These are phyloP conservation scores for Protobothrops flavoviridis DNA, from an alignment of 2,113 vertebrate genomes.

Conservation along the genomic window DNA sequence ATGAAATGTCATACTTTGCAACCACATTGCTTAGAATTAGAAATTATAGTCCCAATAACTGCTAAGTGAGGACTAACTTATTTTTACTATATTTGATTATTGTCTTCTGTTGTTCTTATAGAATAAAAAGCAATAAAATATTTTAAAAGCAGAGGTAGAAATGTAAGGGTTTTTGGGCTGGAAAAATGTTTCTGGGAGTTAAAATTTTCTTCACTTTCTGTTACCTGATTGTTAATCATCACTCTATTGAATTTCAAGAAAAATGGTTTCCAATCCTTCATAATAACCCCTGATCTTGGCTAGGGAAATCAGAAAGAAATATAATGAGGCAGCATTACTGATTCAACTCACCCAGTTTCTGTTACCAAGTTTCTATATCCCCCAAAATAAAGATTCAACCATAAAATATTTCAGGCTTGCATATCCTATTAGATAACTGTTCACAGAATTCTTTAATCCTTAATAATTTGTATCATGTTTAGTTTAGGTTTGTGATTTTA, in stretches of 20 bases:
- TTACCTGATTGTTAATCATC: not conserved
- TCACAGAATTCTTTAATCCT: not conserved
- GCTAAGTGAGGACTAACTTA: not conserved
- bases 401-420: not conserved
- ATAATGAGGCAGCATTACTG: not conserved
- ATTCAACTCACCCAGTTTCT: not conserved
- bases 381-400: not conserved
- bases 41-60: not conserved
- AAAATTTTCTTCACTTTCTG: not conserved
- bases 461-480: not conserved
- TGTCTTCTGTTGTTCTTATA: not conserved
- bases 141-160: not conserved
- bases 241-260: not conserved
- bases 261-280: not conserved
- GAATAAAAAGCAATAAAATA: not conserved
- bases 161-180: not conserved
- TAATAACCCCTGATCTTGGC: not conserved
- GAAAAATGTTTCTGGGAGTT: not conserved
- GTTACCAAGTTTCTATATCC: not conserved
- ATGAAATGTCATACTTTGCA: not conserved
- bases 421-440: not conserved
- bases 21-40: not conserved
- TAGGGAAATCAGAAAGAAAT: not conserved
- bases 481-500: not conserved
- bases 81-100: not conserved